Percentiles rank a stretch among this genome's conserved stretches.
phyloP scores from a whole-genome alignment of 2,113 vertebrate genomes.

The Pogonocichla stellata region DNA sequence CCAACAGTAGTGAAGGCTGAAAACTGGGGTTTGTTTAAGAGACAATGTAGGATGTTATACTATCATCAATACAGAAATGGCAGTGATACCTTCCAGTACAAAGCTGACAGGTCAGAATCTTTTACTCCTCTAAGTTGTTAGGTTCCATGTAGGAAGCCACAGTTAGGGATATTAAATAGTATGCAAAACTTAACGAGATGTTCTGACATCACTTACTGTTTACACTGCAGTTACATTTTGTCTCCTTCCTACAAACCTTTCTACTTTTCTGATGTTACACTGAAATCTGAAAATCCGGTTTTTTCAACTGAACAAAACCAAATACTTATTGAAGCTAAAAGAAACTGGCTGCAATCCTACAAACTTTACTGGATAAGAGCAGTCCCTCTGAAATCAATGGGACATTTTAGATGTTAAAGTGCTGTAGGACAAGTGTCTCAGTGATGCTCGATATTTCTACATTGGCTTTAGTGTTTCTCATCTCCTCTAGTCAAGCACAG shows the following conservation, averaged over 20 bases:
- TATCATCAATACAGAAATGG: background rate
- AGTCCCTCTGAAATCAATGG: background rate
- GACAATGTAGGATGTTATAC: background rate
- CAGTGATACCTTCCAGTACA: background rate
- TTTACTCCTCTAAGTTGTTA: background rate
- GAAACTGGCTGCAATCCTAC: background rate
- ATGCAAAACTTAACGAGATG: background rate
- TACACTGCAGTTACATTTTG: background rate
- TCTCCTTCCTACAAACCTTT: background rate
- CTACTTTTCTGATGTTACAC: background rate
- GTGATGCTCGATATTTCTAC: background rate
- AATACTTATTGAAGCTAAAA: background rate
- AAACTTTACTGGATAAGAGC: background rate
- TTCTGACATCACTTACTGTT: background rate
- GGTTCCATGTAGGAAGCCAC: background rate
- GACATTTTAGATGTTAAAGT: background rate
- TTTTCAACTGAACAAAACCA: background rate
- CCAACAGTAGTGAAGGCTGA: background rate
- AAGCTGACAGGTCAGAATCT: background rate
- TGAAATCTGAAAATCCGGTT: background rate
- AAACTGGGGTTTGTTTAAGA: background rate
- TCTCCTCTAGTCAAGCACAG: background rate
- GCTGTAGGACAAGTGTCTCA: background rate
- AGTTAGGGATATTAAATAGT: background rate
- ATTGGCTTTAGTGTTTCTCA: background rate